Conservation (phyloP, 1,140 invertebrate species). For the Steinernema khuongi region DNA sequence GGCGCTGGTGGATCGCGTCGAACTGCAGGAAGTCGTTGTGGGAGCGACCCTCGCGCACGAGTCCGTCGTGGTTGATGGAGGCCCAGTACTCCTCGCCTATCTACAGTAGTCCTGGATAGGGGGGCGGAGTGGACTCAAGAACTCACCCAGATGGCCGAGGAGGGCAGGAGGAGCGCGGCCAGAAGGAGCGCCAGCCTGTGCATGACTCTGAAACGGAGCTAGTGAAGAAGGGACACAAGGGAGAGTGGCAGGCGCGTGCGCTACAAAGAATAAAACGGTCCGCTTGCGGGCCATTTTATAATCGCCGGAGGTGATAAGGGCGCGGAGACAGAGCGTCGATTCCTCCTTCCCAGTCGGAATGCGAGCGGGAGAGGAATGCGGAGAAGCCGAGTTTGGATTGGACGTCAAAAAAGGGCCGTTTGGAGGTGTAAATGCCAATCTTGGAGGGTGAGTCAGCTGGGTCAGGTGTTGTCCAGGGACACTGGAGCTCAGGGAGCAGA, state of each 20-base stretch:
- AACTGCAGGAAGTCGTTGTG: neutral
- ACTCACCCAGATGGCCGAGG: neutral
- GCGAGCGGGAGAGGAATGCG: neutral
- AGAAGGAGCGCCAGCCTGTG: neutral
- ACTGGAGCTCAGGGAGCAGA: too few relatives aligned
- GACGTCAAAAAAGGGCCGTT: too few relatives aligned
- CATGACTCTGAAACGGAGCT: neutral
- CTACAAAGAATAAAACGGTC: constrained; percentile 10
- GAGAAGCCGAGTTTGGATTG: neutral
- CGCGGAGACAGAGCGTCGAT: neutral
- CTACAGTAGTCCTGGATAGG: neutral
- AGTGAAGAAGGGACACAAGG: neutral
- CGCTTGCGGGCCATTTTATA: neutral
- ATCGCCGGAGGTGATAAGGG: neutral
- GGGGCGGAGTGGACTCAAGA: neutral
- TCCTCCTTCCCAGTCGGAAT: neutral
- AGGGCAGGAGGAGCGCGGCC: neutral
- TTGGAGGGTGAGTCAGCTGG: too few relatives aligned
- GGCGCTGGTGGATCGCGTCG: neutral
- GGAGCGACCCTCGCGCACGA: neutral
- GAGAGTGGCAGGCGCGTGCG: neutral
- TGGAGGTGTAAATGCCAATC: too few relatives aligned
- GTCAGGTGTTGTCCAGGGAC: too few relatives aligned
- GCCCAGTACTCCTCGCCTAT: constrained; percentile 9
- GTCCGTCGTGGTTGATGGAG: neutral